Evolutionary conservation across 2,797 vertebrate species (phyloP).

Genomic region (Gambelia wislizenii): DNA sequence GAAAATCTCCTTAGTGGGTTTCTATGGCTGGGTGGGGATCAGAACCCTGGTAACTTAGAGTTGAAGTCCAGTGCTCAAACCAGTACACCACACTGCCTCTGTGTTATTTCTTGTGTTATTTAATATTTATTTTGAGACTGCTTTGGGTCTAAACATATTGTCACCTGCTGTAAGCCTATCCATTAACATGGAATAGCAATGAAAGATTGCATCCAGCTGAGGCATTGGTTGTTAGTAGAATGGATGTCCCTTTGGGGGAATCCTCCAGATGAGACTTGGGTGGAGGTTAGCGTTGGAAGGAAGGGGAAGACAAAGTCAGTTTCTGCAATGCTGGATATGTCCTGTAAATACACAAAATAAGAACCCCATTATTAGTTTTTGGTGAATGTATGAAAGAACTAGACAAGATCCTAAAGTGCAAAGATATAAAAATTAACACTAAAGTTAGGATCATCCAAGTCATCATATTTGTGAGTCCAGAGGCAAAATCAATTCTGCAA

Average conservation of each 20-base stretch:
- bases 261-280: background rate
- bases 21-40: no score
- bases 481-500: no score
- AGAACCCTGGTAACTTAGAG: no score
- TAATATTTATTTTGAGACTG: background rate
- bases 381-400: no score
- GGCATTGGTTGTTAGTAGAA: background rate
- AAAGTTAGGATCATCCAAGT: no score
- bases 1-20: no score
- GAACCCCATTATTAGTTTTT: no score
- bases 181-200: background rate
- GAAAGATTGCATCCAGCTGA: background rate
- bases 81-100: no score
- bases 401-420: no score
- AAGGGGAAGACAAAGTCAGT: background rate
- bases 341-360: background rate
- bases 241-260: background rate
- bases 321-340: background rate
- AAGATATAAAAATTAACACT: no score
- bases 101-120: background rate
- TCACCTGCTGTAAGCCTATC: background rate
- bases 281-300: background rate
- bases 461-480: no score
- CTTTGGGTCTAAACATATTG: background rate
- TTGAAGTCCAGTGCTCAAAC: no score